Percentiles rank a stretch among this genome's conserved stretches.
phyloP scores from a whole-genome alignment of 2,113 vertebrate genomes.

The Formicarius rufipectus region DNA sequence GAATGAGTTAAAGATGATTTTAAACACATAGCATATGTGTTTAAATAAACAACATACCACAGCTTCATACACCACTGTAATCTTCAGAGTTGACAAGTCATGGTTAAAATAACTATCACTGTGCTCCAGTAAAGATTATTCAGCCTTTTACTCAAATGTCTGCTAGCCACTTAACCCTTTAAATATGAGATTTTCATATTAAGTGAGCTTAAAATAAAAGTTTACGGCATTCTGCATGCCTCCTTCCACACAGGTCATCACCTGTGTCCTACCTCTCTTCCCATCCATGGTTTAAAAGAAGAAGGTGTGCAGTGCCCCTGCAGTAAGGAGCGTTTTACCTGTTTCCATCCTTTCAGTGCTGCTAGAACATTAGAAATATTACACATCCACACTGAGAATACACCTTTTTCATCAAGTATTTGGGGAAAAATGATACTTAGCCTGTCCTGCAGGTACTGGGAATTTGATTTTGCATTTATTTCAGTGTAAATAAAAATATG shows the following conservation, averaged over 20 bases:
- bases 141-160: neutral
- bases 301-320: neutral
- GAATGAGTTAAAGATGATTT: conserved; percentile 18
- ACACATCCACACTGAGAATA: neutral
- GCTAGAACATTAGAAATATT: neutral
- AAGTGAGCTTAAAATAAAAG: neutral
- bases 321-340: neutral
- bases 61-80: neutral
- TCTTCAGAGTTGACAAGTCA: neutral
- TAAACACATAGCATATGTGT: neutral
- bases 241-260: neutral
- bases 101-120: neutral
- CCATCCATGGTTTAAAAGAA: neutral
- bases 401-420: neutral
- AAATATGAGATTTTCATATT: neutral
- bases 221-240: neutral
- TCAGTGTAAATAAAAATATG: neutral
- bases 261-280: neutral
- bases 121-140: neutral
- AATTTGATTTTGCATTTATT: neutral
- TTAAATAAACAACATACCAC: neutral
- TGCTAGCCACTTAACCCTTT: neutral
- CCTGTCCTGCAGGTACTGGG: neutral
- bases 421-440: neutral
- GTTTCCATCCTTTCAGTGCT: neutral